phyloP scores from a whole-genome alignment of 1,140 invertebrate genomes.

The Aethina tumida region DNA sequence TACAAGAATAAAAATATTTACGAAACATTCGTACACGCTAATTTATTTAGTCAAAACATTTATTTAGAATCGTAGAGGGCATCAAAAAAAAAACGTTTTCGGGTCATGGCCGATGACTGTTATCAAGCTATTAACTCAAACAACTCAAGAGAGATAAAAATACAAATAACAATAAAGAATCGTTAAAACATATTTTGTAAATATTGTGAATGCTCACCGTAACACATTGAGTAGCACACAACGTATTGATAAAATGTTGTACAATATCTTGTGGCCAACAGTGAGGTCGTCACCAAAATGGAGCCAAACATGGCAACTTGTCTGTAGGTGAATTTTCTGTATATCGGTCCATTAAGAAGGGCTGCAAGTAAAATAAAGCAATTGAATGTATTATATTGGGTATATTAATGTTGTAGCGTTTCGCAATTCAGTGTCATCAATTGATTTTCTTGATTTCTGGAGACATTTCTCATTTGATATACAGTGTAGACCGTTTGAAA shows the following conservation, averaged over 20 bases:
- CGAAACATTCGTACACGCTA: neutral
- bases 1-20: constrained; percentile 24
- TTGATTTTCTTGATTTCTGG: no score
- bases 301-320: constrained; percentile 50
- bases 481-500: no score
- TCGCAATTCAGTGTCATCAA: no score
- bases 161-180: neutral
- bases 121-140: no score
- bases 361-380: constrained; percentile 43
- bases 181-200: constrained; percentile 1
- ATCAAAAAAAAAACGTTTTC: neutral
- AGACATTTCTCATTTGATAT: no score
- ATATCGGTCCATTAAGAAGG: constrained; percentile 53
- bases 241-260: constrained; percentile 48
- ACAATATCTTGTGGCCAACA: constrained; percentile 46
- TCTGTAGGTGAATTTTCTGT: constrained; percentile 50
- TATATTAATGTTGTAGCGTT: no score
- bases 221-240: constrained; percentile 35
- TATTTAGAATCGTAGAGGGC: neutral
- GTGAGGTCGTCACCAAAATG: constrained; percentile 37
- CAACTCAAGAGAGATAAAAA: no score
- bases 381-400: no score
- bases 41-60: neutral
- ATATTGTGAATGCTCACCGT: constrained; percentile 18
- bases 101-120: neutral